These are phyloP conservation scores for Prionace glauca DNA, from an alignment of 2,797 vertebrate genomes.

Conservation along the genomic window DNA sequence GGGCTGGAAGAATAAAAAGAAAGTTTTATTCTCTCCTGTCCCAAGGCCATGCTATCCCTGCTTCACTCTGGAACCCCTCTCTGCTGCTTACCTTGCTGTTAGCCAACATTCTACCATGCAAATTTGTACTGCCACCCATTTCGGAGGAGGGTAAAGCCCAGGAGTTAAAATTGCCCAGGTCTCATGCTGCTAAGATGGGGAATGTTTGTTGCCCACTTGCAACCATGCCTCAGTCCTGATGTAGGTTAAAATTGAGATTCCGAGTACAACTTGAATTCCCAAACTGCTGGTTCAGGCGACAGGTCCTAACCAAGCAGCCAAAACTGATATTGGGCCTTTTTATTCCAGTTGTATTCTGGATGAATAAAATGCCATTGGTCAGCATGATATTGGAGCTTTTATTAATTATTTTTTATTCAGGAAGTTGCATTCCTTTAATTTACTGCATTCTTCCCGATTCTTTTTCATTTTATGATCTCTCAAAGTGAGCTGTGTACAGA, in stretches of 20 bases:
- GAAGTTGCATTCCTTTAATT: not conserved
- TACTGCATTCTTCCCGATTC: not conserved
- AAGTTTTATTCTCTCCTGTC: not conserved
- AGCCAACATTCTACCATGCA: not conserved
- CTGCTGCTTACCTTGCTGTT: not conserved
- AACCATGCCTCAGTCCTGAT: not conserved
- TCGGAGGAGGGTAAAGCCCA: not conserved
- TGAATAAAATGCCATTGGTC: not conserved
- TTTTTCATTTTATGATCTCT: not conserved
- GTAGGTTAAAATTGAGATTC: not conserved
- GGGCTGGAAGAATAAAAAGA: not conserved
- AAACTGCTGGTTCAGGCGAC: not conserved
- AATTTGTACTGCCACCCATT: not conserved
- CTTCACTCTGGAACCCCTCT: not conserved
- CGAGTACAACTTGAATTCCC: not conserved
- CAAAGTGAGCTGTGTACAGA: not conserved
- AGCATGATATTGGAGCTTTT: not conserved
- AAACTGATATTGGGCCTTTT: not conserved
- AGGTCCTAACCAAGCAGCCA: not conserved
- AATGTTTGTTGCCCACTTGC: not conserved
- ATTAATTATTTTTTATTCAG: not conserved
- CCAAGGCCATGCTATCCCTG: not conserved
- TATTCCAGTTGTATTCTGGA: not conserved
- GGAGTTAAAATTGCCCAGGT: not conserved
- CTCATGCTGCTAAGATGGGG: not conserved